Base-by-base conservation (phyloP, 2,113 vertebrate species). In the Junco hyemalis region DNA sequence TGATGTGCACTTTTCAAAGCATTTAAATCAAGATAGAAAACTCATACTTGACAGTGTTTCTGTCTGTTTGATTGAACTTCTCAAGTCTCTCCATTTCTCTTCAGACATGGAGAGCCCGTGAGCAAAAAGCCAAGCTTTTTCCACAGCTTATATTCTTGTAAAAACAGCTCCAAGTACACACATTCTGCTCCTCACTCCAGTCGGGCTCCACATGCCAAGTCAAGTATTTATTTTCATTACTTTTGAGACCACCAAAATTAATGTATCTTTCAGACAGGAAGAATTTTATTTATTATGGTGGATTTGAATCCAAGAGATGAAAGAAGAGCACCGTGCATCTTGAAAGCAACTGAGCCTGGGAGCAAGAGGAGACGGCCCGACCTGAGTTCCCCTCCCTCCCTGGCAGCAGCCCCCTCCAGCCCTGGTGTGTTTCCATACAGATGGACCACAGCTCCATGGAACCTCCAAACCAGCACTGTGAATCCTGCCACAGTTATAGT, bases 251-350 rank as follows among this genome's bases (percentile, higher is more conserved):
- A 97, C 96, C 96, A 93, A 97, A 97, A 97, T 97, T 96, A 97
- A 97, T 97, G 95, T 97, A 97, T 97, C 96, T 97, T 97, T 97
- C 95, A 97, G 96, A 97, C 97, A 97, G 97, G 97, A 97, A 97
- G 95, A 97, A 97, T 97, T 97, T 95, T 97, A 97, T 97, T 97
- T 97, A 97, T 97, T 97, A 97, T 97, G 95, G 93, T 96, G 94
- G 79, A 94, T 95, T 96, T 93, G 93, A 85, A 95, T 97, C 96
- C 96, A 96, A 93, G 94, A 96, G 97, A 97, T 97, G 97, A 97
- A 97, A 97, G 95, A 91, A 90, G 95, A 94, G 93, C 86, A 91
- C 77, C 6, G 33, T 89, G 94, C 94, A 95, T 95, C 90, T 91
- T 36, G 2, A 95, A 92, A 92, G 40, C 21, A 9, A 68, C 36